Conservation (phyloP, 2,797 vertebrate genomes). For the Micromesistius poutassou region DNA sequence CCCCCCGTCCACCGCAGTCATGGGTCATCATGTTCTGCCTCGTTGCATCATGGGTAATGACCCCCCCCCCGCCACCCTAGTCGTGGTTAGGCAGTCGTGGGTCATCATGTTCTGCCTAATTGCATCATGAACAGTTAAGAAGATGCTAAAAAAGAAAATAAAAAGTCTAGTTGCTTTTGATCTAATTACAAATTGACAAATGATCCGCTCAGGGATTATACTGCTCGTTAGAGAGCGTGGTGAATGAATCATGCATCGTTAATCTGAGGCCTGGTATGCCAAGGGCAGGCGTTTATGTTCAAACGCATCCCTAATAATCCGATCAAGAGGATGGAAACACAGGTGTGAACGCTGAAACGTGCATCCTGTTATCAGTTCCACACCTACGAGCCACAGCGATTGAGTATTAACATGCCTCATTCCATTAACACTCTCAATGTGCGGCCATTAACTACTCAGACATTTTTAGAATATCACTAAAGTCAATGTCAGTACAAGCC, state of each 20-base stretch:
- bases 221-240: constrained; percentile 19
- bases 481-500: too few relatives aligned
- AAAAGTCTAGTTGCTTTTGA: constrained; percentile 55
- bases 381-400: not conserved
- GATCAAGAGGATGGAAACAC: not conserved
- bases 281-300: not conserved
- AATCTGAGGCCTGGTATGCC: not conserved
- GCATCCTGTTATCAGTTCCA: not conserved
- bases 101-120: constrained; percentile 62
- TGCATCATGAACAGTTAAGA: constrained; percentile 56
- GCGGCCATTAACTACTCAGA: not conserved
- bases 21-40: constrained; percentile 55
- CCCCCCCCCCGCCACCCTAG: too few relatives aligned
- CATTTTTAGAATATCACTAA: not conserved
- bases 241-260: constrained; percentile 15
- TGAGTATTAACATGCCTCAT: not conserved
- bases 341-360: not conserved
- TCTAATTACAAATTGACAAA: constrained; percentile 64
- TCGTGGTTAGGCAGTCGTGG: constrained; percentile 25
- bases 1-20: constrained; percentile 46
- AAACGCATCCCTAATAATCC: not conserved
- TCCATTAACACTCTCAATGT: too few relatives aligned
- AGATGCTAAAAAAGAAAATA: constrained; percentile 38
- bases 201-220: constrained; percentile 24
- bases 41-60: constrained; percentile 54